Evolutionary conservation across 2,888 invertebrate species (phyloP), one percentile per base, ranked within the genome.

Genomic region (Diarsia brunnea): DNA sequence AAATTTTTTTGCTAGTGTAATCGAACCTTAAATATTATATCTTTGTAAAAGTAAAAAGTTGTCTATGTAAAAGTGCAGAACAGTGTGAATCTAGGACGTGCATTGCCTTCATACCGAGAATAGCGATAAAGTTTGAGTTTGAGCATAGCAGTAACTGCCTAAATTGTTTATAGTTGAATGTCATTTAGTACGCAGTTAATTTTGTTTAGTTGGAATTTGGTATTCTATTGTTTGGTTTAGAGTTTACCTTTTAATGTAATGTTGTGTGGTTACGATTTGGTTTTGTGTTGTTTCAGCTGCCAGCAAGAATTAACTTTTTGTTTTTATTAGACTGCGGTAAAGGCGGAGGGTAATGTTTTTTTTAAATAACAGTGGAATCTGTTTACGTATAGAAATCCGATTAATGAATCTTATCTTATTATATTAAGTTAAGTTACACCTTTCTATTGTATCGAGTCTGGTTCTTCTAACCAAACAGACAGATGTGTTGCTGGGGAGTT

Each of bases 41-140:
- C n/a, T n/a, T n/a, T n/a, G n/a, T n/a, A n/a, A n/a, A n/a, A n/a
- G n/a, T n/a, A n/a, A n/a, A n/a, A n/a, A n/a, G n/a, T n/a, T n/a
- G n/a, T n/a, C n/a, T n/a, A n/a, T n/a, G n/a, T n/a, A n/a, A 85
- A 85, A 88, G 78, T 82, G 77, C 77, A 53, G 38, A 45, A 38
- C 38, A 21, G 12, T 60, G 21, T 68, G 74, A 88, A 87, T 87
- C 81, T 88, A 84, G 88, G 79, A 85, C 86, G 72, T 38, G 55
- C 78, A 73, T 82, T 84, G 73, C 69, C 76, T 71, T 72, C 21
- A 66, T 84, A 80, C 77, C 60, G 58, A 82, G 84, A 82, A 87
- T 77, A 72, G 84, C 75, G 71, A 82, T 87, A 88, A 72, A 58
- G 73, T 79, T 67, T 58, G 51, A 63, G 43, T 79, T 69, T 58